Evolutionary conservation across 2,113 vertebrate species (phyloP), one percentile per base, ranked within the genome.

Genomic region (rabbit (Oryctolagus cuniculus)): DNA sequence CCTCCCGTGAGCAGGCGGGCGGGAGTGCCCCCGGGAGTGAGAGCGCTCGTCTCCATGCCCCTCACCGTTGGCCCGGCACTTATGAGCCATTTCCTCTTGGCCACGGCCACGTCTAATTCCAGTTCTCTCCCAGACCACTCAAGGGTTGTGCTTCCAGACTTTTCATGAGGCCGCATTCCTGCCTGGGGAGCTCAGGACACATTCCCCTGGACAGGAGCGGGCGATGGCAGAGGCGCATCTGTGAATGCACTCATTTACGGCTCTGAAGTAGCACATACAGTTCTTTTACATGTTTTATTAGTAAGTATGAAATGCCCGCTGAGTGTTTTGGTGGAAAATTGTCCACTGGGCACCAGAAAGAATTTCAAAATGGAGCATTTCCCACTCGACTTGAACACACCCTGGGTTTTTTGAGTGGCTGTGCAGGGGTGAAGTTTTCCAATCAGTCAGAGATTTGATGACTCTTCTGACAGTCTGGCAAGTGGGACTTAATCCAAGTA

Each of bases 101-200:
- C 53, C 77, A 63, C 4, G 67, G 75, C 58, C 74, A 78, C 70
- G 66, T 49, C 92, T 81, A 11, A 10, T 44, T 97, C 79, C 87
- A 84, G 38, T 66, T 89, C 83, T 94, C 10, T 63, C 75, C 74
- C 12, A 44, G 67, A 67, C 64, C 55, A 72, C 3, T 53, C 16
- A 1, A 69, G 87, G 69, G 94, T 67, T 67, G 3, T 36, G 38
- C 51, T 91, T 84, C 96, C 88, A 81, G 58, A 88, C 95, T 92
- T 78, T 95, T 96, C 85, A 61, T 96, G 88, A 96, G 98, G 93
- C 97, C 93, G 81, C 95, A 95, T 98, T 98, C 97, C 95, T 94
- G 96, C 91, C 98, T 97, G 53, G 80, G 96, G 97, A 96, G 87
- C 94, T 97, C 92, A 38, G 92, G 74, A 80, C 87, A 92, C 92